Base-by-base conservation (phyloP, 2,113 vertebrate species). In the Syrrhaptes paradoxus region DNA sequence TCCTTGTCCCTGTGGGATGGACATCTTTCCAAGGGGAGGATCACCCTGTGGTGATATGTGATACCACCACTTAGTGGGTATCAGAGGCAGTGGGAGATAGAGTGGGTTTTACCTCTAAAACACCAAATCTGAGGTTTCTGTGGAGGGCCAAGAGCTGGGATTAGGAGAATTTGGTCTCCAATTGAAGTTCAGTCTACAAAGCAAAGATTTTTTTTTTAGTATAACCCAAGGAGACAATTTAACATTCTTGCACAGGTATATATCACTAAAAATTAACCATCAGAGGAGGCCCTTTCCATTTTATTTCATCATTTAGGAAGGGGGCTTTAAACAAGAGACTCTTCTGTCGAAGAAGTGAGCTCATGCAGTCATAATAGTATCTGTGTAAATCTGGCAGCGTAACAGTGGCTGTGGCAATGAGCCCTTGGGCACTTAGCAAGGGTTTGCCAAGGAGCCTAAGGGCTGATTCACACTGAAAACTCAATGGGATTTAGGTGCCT, bases 401-500 rank as follows among this genome's bases (percentile, higher is more conserved):
- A 79, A 51, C 17, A 3, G 46, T 18, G 55, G 55, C 59, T 85
- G 75, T 2, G 0, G 76, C 1, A 0, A 83, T 80, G 85, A 93
- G 84, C 84, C 88, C 75, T 58, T 7, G 66, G 90, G 94, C 90
- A 80, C 63, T 93, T 12, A 88, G 88, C 62, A 80, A 76, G 87
- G 85, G 90, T 91, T 73, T 87, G 65, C 85, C 67, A 54, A 82
- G 94, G 87, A 91, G 90, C 90, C 87, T 75, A 90, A 83, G 88
- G 94, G 71, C 82, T 88, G 94, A 80, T 32, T 66, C 46, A 91
- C 46, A 28, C 85, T 91, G 41, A 21, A 91, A 97, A 87, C 59
- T 90, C 96, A 73, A 32, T 17, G 67, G 62, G 90, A 90, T 96
- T 92, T 88, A 80, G 92, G 90, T 94, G 78, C 88, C 92, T 94